Evolutionary conservation across 2,797 vertebrate genomes (phyloP), one percentile per base, ranked within the genome.

Genomic region (Hydrolagus colliei): DNA sequence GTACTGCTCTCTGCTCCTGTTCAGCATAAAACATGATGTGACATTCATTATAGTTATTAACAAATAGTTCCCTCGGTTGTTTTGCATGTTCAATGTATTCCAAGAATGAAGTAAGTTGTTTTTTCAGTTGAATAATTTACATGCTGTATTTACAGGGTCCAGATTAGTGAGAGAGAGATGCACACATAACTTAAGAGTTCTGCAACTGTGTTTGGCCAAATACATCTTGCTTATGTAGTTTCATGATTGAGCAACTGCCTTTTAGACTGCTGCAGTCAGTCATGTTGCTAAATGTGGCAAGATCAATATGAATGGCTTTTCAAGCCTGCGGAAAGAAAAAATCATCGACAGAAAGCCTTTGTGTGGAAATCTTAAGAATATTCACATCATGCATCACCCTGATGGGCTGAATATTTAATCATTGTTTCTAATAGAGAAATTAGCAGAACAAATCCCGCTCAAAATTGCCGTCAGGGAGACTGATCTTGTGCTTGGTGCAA

Each of bases 31-130:
- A n/a, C 22, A 10, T 68, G 16, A 68, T 16, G 32, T 16, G 27
- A 41, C 65, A 84, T 84, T 68, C 67, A 84, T 82, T 65, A 68
- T 71, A 67, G 16, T 84, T 52, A 84, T 84, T 67, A 68, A 9
- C 71, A 32, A 20, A 84, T 20, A 41, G 79, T n/a, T 84, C 14
- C 35, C 35, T 80, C 14, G 35, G 9, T 41, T 80, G 18, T 79
- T 79, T 61, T 74, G 52, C 52, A 61, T 77, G 27, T 65, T 62
- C 62, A 79, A 79, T 79, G 27, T 79, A 68, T 68, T 84, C 32
- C 65, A 77, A 61, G 65, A 32, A 41, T 35, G 8, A 9, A 84
- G 27, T 13, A 78, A 35, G 52, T 41, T 76, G n/a, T 9, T 22
- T 82, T 67, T 67, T 11, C 0, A 20, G 16, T 32, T 16, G 9